Evolutionary conservation across 1,140 invertebrate genomes (phyloP).

Genomic region (Drosophila erecta): DNA sequence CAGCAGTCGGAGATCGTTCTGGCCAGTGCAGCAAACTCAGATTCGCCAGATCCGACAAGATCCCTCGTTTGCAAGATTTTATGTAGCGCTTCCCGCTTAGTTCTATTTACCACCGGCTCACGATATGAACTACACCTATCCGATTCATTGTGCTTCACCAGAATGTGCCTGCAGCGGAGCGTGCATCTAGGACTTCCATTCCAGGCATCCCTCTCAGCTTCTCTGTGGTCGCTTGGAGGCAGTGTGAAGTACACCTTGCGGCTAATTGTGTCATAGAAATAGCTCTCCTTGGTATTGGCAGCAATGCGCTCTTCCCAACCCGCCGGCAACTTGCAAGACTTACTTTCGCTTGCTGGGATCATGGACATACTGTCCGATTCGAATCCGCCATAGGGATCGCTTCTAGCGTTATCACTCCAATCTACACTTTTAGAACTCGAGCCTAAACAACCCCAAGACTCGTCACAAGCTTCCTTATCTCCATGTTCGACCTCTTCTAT

Average conservation of each 20-base stretch:
- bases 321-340: not conserved
- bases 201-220: not conserved
- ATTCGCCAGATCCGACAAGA: not conserved
- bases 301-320: constrained; percentile 2
- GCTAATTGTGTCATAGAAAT: constrained; percentile 3
- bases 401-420: not conserved
- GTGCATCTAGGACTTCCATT: not conserved
- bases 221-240: not conserved
- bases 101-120: not conserved
- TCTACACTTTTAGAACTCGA: not conserved
- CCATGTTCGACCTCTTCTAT: not conserved
- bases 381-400: not conserved
- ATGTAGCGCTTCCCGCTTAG: not conserved
- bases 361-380: too few species aligned
- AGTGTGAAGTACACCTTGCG: not conserved
- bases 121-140: not conserved
- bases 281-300: not conserved
- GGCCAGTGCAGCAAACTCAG: not conserved
- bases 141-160: constrained; percentile 4
- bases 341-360: too few species aligned
- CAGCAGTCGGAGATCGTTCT: constrained; percentile 5
- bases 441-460: not conserved
- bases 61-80: not conserved
- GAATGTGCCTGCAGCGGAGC: not conserved
- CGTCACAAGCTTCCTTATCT: not conserved